Conservation (phyloP, 2,113 vertebrate species). For the Clinocottus analis region DNA sequence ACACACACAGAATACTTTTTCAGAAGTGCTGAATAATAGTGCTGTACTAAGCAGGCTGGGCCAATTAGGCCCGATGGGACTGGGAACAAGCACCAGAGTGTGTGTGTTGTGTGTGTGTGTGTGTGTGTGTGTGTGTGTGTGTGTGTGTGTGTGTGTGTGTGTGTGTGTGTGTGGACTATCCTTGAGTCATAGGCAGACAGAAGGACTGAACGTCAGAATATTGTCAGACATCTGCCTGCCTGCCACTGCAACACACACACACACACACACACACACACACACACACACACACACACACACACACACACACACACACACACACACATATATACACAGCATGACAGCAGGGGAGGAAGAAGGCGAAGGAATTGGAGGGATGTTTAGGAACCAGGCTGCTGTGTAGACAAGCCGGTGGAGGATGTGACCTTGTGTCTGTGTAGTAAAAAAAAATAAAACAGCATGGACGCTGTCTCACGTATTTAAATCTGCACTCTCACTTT, state of each 20-base stretch:
- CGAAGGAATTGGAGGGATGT: slow-evolving; percentile 27
- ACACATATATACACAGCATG: slow-evolving; percentile 1
- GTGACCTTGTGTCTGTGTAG: slow-evolving; percentile 26
- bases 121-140: slow-evolving; percentile 34
- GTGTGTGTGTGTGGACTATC: slow-evolving; percentile 37
- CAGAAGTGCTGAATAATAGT: slow-evolving; percentile 79
- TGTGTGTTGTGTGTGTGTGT: slow-evolving; percentile 34
- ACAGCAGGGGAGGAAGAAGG: slow-evolving; percentile 22
- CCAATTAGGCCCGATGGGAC: slow-evolving; percentile 78
- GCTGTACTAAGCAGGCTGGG: slow-evolving; percentile 72
- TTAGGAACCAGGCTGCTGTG: slow-evolving; percentile 28
- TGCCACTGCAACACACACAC: slow-evolving; percentile 41
- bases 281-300: slow-evolving; percentile 23
- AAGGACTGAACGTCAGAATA: slow-evolving; percentile 67
- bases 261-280: slow-evolving; percentile 14
- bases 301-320: slow-evolving; percentile 40
- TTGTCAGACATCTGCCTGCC: slow-evolving; percentile 72
- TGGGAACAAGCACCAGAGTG: slow-evolving; percentile 42
- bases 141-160: slow-evolving; percentile 27
- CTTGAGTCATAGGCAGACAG: slow-evolving; percentile 68
- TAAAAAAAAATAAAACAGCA: not conserved
- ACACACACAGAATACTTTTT: slow-evolving; percentile 37
- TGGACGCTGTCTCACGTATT: not conserved
- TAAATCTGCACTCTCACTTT: not conserved
- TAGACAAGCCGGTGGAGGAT: slow-evolving; percentile 3